A percentile compares a stretch with the other conserved stretches of the same genome.
phyloP scores from a whole-genome alignment of 2,888 invertebrate species.

The Listrodromus nycthemerus region DNA sequence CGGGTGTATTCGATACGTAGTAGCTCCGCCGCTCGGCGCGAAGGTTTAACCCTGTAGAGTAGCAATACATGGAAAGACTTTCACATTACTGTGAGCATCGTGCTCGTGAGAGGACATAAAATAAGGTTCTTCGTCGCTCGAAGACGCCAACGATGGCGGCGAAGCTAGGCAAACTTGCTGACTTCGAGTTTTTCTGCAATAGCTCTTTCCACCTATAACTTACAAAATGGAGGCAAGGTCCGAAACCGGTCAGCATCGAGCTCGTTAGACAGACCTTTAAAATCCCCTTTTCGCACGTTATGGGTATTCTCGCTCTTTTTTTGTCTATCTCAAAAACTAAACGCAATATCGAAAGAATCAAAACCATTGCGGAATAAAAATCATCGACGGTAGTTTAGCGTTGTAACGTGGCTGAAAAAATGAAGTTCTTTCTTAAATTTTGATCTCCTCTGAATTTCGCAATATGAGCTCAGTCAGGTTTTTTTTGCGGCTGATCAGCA shows the following conservation, averaged over 20 bases:
- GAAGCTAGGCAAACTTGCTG: constrained; percentile 55
- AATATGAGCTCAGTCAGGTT: neutral
- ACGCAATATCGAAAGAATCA: neutral
- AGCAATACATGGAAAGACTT: constrained; percentile 38
- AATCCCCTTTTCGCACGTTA: neutral
- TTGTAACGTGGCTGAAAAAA: neutral
- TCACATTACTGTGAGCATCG: constrained; percentile 28
- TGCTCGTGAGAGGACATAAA: constrained; percentile 61
- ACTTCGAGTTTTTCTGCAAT: constrained; percentile 47
- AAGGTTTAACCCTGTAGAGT: constrained; percentile 8
- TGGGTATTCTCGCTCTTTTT: neutral
- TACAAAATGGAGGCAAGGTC: constrained; percentile 2
- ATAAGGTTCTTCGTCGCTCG: constrained; percentile 43
- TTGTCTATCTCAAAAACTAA: neutral
- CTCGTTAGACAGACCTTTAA: neutral
- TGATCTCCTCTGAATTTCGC: neutral
- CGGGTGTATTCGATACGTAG: constrained; percentile 17
- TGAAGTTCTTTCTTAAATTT: neutral
- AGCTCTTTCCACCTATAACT: constrained; percentile 45
- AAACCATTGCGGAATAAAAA: neutral
- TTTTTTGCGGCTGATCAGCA: too few species aligned
- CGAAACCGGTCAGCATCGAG: neutral
- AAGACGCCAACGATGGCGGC: constrained; percentile 10
- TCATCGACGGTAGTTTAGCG: neutral
- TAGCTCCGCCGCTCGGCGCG: constrained; percentile 5